Conservation (phyloP, 2,888 invertebrate species). For the Drosophila mimetica region DNA sequence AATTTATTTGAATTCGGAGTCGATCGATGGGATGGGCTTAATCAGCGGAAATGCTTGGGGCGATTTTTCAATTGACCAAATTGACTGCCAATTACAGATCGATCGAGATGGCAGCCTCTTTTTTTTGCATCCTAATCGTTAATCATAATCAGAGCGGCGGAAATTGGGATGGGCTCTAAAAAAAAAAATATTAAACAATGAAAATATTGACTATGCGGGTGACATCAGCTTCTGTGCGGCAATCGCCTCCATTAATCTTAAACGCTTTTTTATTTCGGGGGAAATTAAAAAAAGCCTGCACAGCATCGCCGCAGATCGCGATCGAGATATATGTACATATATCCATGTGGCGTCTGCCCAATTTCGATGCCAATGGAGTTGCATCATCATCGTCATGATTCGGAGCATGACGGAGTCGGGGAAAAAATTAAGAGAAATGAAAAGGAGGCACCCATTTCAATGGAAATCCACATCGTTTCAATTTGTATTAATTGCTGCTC, state of each 20-base stretch:
- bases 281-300: conserved; percentile 59
- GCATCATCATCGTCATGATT: conserved; percentile 51
- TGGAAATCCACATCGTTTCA: conserved; percentile 51
- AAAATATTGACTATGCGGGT: conserved; percentile 17
- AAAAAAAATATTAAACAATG: conserved; percentile 5
- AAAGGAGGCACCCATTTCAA: conserved; percentile 34
- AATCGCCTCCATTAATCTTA: conserved; percentile 40
- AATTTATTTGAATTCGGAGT: conserved; percentile 22
- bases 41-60: conserved; percentile 8
- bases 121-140: conserved; percentile 10
- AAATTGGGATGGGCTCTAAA: conserved; percentile 12
- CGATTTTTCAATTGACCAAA: conserved; percentile 17
- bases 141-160: conserved; percentile 24
- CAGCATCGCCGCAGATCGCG: conserved; percentile 27
- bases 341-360: conserved; percentile 19
- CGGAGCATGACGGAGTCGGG: conserved; percentile 52
- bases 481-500: conserved; percentile 66
- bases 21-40: conserved; percentile 10
- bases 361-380: conserved; percentile 51
- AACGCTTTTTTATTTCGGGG: conserved; percentile 50
- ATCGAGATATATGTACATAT: conserved; percentile 19
- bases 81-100: conserved; percentile 19
- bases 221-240: conserved; percentile 35
- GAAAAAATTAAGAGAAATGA: conserved; percentile 23
- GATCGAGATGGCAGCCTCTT: conserved; percentile 1